Conservation (phyloP, 92 coral and sea anemone genomes). For the Parazoanthus swiftii region DNA sequence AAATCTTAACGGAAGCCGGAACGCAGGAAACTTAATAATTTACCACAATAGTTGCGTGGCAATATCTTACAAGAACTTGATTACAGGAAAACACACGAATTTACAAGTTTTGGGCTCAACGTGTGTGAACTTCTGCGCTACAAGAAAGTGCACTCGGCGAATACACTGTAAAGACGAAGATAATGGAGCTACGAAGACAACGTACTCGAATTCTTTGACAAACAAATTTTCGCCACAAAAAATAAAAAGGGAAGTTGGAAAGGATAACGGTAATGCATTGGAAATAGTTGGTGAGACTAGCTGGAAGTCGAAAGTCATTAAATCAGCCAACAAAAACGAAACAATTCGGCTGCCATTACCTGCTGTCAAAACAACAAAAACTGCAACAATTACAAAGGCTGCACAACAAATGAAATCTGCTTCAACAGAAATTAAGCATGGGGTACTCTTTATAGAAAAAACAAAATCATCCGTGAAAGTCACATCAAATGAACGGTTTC, state of each 20-base stretch:
- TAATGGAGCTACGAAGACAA: background rate
- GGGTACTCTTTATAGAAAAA: constrained; percentile 25
- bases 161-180: background rate
- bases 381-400: background rate
- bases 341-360: background rate
- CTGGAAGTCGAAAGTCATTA: background rate
- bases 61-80: constrained; percentile 1
- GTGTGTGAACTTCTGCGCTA: background rate
- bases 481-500: background rate
- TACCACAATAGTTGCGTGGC: constrained; percentile 34
- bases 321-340: background rate
- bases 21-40: constrained; percentile 10
- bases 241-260: background rate
- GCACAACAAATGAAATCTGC: background rate
- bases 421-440: constrained; percentile 18
- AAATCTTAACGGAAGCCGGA: constrained; percentile 12
- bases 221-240: background rate
- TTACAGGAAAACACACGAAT: constrained; percentile 5
- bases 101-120: constrained; percentile 27
- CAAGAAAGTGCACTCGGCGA: constrained; percentile 7
- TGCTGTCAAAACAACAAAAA: constrained; percentile 21
- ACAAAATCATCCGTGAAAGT: constrained; percentile 30
- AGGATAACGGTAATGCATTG: background rate
- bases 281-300: constrained; percentile 14
- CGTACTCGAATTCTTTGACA: background rate